Evolutionary conservation across 2,888 invertebrate genomes (phyloP).

Genomic region (Sicus ferrugineus): DNA sequence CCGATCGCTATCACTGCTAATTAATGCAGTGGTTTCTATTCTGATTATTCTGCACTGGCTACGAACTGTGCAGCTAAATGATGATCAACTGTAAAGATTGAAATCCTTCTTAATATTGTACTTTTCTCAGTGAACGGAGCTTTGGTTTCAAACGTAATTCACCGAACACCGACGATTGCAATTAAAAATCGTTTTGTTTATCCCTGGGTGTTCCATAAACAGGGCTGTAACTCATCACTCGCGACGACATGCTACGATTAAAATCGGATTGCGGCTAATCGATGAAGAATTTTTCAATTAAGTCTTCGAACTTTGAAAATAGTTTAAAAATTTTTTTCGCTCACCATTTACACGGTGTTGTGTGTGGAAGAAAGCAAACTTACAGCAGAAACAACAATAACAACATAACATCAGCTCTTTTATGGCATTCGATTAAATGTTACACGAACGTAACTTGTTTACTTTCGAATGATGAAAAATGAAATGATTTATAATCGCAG

Average conservation of each 20-base stretch:
- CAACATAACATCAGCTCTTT: no score
- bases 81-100: no score
- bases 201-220: no score
- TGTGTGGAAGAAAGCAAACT: background rate
- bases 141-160: no score
- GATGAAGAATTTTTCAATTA: background rate
- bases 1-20: background rate
- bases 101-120: no score
- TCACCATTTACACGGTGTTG: background rate
- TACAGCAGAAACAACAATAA: no score
- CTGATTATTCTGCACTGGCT: no score
- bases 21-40: background rate
- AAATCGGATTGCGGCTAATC: background rate
- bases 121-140: no score
- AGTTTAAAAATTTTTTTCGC: background rate
- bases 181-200: no score
- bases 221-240: no score
- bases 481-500: conserved; percentile 15
- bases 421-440: conserved; percentile 18
- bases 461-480: conserved; percentile 5
- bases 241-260: background rate
- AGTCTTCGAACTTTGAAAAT: background rate
- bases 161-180: no score
- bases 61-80: no score
- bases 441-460: conserved; percentile 10